Conservation (phyloP, 2,113 vertebrate genomes). For the Callospermophilus lateralis region DNA sequence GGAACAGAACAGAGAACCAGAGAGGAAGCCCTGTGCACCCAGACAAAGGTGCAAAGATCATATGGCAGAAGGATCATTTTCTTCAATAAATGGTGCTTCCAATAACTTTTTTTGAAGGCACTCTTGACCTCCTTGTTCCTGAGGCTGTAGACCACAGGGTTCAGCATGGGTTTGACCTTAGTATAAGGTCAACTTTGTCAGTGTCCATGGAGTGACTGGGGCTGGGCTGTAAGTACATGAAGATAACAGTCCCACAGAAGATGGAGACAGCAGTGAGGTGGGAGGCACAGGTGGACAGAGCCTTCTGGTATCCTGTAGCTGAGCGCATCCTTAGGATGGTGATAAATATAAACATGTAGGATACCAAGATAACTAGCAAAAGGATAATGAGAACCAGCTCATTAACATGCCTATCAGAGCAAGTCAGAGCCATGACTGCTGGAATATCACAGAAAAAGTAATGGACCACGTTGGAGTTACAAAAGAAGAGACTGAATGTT, state of each 20-base stretch:
- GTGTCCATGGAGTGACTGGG: constrained; percentile 51
- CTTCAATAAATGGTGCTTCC: not conserved
- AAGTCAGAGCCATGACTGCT: constrained; percentile 47
- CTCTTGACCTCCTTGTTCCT: too few species aligned
- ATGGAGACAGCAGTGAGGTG: constrained; percentile 24
- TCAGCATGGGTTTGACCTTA: constrained; percentile 32
- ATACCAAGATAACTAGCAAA: constrained; percentile 19
- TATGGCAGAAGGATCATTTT: too few species aligned
- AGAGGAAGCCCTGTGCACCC: too few species aligned
- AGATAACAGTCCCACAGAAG: not conserved
- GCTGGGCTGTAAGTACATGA: constrained; percentile 31
- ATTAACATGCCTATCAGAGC: constrained; percentile 41
- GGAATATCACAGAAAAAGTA: constrained; percentile 66
- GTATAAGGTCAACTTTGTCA: constrained; percentile 34
- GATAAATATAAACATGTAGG: constrained; percentile 26
- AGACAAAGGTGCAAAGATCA: not conserved
- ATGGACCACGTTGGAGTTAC: constrained; percentile 49
- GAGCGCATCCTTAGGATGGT: constrained; percentile 35
- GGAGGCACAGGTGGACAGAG: not conserved
- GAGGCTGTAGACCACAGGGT: constrained; percentile 37
- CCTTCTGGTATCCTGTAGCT: not conserved
- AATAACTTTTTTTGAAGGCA: not conserved
- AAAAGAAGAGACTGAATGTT: constrained; percentile 59
- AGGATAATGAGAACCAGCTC: constrained; percentile 37
- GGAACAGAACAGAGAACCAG: too few species aligned